phyloP scores from a whole-genome alignment of 2,888 invertebrate genomes.

The Bhutanitis thaidina region DNA sequence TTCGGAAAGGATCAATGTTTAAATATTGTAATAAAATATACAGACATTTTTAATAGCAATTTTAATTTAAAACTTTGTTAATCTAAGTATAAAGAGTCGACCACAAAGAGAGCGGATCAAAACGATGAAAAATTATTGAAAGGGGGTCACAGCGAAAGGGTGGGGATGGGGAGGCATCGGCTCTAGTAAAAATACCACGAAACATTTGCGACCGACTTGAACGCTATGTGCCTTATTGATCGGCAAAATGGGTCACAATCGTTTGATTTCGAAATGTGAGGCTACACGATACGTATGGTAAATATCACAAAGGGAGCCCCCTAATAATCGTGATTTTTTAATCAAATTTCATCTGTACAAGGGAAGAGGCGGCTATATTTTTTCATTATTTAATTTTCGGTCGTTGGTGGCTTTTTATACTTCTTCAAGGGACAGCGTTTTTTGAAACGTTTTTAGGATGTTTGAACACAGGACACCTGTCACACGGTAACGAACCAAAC shows the following conservation, averaged over 20 bases:
- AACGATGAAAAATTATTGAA: slow-evolving; percentile 80
- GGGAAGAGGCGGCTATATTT: slow-evolving; percentile 77
- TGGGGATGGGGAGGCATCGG: slow-evolving; percentile 58
- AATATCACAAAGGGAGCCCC: slow-evolving; percentile 60
- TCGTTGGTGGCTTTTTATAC: slow-evolving; percentile 64
- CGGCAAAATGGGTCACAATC: slow-evolving; percentile 28
- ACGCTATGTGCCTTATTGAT: slow-evolving; percentile 21
- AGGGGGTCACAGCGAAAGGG: slow-evolving; percentile 60
- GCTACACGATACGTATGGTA: slow-evolving; percentile 38
- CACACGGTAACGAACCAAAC: slow-evolving; percentile 37
- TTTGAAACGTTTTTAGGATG: slow-evolving; percentile 69
- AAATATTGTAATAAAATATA: slow-evolving; percentile 35
- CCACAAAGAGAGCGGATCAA: slow-evolving; percentile 75
- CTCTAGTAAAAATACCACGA: slow-evolving; percentile 57
- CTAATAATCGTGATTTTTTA: slow-evolving; percentile 82
- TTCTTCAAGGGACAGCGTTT: slow-evolving; percentile 69
- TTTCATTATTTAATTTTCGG: slow-evolving; percentile 80
- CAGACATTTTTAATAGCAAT: slow-evolving; percentile 62
- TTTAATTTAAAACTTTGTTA: slow-evolving; percentile 80
- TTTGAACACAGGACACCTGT: slow-evolving; percentile 38
- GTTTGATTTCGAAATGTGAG: slow-evolving; percentile 18
- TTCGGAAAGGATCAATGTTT: too few species aligned
- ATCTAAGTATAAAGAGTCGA: slow-evolving; percentile 72
- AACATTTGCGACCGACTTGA: slow-evolving; percentile 33
- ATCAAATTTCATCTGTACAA: slow-evolving; percentile 80